A percentile compares a stretch with the other conserved stretches of the same genome.
Conservation (phyloP, 2,797 vertebrate genomes). For the Pachyuromys duprasi region DNA sequence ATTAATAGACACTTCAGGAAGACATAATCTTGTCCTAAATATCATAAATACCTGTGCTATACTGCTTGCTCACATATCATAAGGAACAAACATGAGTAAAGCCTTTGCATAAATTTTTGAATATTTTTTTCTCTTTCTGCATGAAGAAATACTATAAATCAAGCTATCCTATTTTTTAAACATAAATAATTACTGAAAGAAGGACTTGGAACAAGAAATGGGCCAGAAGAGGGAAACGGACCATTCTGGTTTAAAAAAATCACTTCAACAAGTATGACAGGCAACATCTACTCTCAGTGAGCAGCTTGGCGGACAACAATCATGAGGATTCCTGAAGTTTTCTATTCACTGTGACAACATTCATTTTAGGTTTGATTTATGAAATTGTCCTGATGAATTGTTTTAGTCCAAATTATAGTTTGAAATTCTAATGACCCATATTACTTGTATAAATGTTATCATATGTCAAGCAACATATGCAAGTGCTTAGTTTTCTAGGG, state of each 20-base stretch:
- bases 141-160: neutral
- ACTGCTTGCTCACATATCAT: neutral
- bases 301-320: neutral
- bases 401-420: neutral
- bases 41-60: neutral
- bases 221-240: accelerated
- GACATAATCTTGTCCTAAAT: neutral
- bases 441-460: neutral
- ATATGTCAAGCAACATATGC: neutral
- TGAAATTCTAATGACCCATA: neutral
- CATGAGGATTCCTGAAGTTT: neutral
- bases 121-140: neutral
- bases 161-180: neutral
- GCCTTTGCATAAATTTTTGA: neutral
- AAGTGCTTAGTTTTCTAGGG: neutral
- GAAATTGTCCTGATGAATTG: neutral
- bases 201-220: neutral
- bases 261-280: accelerated
- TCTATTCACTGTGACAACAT: neutral
- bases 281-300: neutral
- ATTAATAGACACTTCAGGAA: neutral
- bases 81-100: neutral
- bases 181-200: neutral
- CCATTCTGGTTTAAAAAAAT: neutral
- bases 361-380: neutral